Evolutionary conservation across 92 coral and sea anemone genomes (phyloP).

Genomic region (Epizoanthus stellaris): DNA sequence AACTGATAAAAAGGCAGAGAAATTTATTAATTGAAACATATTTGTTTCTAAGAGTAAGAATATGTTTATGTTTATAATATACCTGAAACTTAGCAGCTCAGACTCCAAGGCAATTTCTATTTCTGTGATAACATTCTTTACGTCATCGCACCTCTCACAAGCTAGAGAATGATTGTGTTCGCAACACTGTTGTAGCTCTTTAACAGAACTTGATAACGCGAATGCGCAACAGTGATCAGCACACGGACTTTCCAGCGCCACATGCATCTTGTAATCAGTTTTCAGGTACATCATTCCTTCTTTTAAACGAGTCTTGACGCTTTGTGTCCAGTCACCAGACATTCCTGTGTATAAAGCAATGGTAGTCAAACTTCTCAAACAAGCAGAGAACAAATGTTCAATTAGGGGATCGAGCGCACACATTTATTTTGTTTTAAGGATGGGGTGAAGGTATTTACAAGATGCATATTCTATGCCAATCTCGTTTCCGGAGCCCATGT

Average conservation of each 20-base stretch:
- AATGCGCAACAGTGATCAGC: conserved; percentile 43
- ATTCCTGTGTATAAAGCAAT: not conserved
- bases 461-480: no score
- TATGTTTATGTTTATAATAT: no score
- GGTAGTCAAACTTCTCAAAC: no score
- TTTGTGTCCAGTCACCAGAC: conserved; percentile 25
- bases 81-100: not conserved
- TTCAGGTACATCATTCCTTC: conserved; percentile 32
- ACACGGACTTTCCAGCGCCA: conserved; percentile 38
- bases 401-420: no score
- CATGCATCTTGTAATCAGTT: conserved; percentile 45
- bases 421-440: no score
- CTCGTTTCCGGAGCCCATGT: no score
- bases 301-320: conserved; percentile 19
- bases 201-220: conserved; percentile 30
- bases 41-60: no score
- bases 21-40: no score
- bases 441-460: no score
- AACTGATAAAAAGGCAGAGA: no score
- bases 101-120: conserved; percentile 25
- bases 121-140: conserved; percentile 14
- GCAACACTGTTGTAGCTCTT: conserved; percentile 14
- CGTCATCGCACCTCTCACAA: conserved; percentile 25
- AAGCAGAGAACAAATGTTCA: no score
- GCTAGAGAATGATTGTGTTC: conserved; percentile 20